Evolutionary conservation across 30 jellyfish, hydroid and myxozoan species (phyloP).

Genomic region (Pseudorhiza aurosa): DNA sequence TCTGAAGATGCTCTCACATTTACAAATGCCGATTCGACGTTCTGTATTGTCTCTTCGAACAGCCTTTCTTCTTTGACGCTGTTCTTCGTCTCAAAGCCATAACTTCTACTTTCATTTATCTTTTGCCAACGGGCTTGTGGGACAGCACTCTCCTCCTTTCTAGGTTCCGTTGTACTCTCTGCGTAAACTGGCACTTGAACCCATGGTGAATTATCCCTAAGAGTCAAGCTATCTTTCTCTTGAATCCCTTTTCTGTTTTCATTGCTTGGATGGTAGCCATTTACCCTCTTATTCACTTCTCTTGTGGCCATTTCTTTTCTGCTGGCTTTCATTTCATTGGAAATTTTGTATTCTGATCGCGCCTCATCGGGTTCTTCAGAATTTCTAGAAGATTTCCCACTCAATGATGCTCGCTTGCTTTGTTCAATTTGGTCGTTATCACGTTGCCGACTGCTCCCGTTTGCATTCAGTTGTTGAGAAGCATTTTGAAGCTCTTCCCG

Average conservation of each 20-base stretch:
- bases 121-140: slow-evolving; percentile 5
- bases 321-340: not conserved
- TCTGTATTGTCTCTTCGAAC: slow-evolving; percentile 31
- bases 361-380: not conserved
- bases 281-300: not conserved
- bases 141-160: not conserved
- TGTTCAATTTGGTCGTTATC: not conserved
- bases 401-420: not conserved
- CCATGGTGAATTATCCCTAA: slow-evolving; percentile 43
- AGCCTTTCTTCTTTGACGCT: not conserved
- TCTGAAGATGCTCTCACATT: not conserved
- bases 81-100: not conserved
- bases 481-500: slow-evolving; percentile 43
- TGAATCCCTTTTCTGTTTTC: not conserved
- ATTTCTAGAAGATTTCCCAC: not conserved
- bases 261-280: no score
- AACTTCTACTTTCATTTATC: not conserved
- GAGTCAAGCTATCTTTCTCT: not conserved
- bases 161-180: not conserved
- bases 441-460: not conserved
- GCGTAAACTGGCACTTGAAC: slow-evolving; percentile 54
- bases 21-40: slow-evolving; percentile 56
- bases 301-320: not conserved
- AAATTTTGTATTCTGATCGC: no score
- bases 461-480: not conserved